Percentiles rank a stretch among this genome's conserved stretches.
These are phyloP conservation scores for Lordiphosa andalusiaca DNA, from an alignment of 2,888 invertebrate species.

Conservation along the genomic window DNA sequence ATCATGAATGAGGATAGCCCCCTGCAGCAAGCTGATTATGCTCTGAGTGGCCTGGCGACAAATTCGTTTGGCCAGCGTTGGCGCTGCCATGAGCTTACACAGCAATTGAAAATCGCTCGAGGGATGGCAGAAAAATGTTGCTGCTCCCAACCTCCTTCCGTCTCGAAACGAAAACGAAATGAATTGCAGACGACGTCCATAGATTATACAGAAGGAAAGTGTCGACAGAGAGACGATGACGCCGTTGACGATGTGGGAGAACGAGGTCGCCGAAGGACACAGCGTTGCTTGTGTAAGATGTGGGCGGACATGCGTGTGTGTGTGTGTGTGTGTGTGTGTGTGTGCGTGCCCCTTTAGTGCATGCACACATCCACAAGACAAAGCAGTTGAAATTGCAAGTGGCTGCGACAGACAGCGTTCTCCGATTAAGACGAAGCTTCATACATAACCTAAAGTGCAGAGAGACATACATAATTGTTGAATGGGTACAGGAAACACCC, in stretches of 20 bases:
- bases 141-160: slow-evolving; percentile 20
- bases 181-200: slow-evolving; percentile 44
- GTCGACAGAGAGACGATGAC: slow-evolving; percentile 29
- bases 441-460: slow-evolving; percentile 7
- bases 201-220: slow-evolving; percentile 35
- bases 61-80: slow-evolving; percentile 28
- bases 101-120: slow-evolving; percentile 62
- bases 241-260: slow-evolving; percentile 19
- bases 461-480: slow-evolving; percentile 49
- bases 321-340: slow-evolving; percentile 55
- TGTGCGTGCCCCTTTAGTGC: slow-evolving; percentile 67
- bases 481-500: not conserved
- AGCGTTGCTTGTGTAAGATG: slow-evolving; percentile 37
- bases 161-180: slow-evolving; percentile 18
- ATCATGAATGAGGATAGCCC: too few relatives aligned
- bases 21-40: slow-evolving; percentile 33
- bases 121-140: slow-evolving; percentile 35
- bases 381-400: slow-evolving; percentile 68
- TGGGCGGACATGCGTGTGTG: slow-evolving; percentile 41
- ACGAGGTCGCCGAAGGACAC: slow-evolving; percentile 64
- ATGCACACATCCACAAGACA: slow-evolving; percentile 63
- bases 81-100: slow-evolving; percentile 51
- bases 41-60: slow-evolving; percentile 24
- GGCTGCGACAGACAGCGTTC: slow-evolving; percentile 50
- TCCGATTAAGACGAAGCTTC: not conserved